Base-by-base conservation (phyloP, 2,888 invertebrate species). In the Eupithecia dodoneata region DNA sequence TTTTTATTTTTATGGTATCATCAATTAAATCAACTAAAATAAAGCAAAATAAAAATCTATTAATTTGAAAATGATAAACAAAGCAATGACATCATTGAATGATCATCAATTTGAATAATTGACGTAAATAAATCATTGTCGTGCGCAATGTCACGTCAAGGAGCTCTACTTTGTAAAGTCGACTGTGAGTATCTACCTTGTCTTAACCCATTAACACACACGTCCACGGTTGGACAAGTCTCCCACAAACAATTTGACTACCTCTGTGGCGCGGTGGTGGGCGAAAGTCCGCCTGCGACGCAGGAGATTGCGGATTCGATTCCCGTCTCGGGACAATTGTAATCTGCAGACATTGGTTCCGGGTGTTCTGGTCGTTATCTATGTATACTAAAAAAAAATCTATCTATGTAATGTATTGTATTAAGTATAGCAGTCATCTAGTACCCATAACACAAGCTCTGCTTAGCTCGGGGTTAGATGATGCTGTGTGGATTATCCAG, bases 141-240 rank as follows among this genome's bases (percentile, higher is more conserved):
- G 41, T 67, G 41, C 66, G 6, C 71, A 78, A 71, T 73, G 78
- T 75, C 75, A 71, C 7, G 30, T n/a, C 42, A 75, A 78, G 75
- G 73, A 75, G 65, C 63, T 77, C 70, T 41, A 44, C 76, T 49
- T 69, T 15, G 69, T 70, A 73, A 63, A 30, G 10, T 63, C 10
- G 10, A 30, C 30, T 63, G 12, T 10, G 10, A 30, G 63, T 63
- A 30, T 30, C 30, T 30, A 30, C 4, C 30, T 18, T 59, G 59
- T 12, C 63, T 30, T 12, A 59, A 0, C 18, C 7, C 59, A n/a
- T 12, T 15, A n/a, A 7, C n/a, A 7, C n/a, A n/a, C n/a, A 55
- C 55, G 7, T n/a, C n/a, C 55, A 55, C 3, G 9, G 59, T 3
- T 59, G 59, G 5, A 18, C 15, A 4, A 52, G 15, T 4, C 49